These are phyloP conservation scores for Helostoma temminkii DNA, from an alignment of 2,797 vertebrate genomes.

Conservation along the genomic window DNA sequence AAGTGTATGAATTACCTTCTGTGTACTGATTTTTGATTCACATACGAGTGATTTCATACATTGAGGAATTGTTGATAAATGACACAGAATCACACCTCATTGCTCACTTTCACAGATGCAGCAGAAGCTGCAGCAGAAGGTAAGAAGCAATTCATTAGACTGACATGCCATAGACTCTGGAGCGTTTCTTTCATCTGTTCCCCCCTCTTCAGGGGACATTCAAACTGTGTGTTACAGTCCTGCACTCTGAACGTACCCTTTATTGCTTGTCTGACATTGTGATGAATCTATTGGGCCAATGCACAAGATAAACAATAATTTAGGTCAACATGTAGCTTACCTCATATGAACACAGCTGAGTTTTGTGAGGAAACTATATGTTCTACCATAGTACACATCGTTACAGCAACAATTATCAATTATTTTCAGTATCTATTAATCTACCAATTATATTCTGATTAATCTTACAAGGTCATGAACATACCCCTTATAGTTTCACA, in stretches of 20 bases:
- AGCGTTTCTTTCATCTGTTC: slow-evolving; percentile 49
- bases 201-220: slow-evolving; percentile 34
- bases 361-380: no score
- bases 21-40: slow-evolving; percentile 18
- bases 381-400: no score
- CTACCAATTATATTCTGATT: no score
- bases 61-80: slow-evolving; percentile 40
- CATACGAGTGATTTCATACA: slow-evolving; percentile 34
- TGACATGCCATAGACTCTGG: slow-evolving; percentile 31
- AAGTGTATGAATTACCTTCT: background rate
- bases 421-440: no score
- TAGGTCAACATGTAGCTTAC: no score
- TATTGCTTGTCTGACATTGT: slow-evolving; percentile 19
- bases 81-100: slow-evolving; percentile 33
- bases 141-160: slow-evolving; percentile 68
- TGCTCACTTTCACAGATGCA: slow-evolving; percentile 35
- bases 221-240: slow-evolving; percentile 28
- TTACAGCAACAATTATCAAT: no score
- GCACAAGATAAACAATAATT: slow-evolving; percentile 30
- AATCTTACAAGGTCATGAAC: no score
- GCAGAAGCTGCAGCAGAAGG: slow-evolving; percentile 39
- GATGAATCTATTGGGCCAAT: slow-evolving; percentile 12
- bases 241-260: slow-evolving; percentile 4
- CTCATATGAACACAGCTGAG: no score
- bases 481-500: no score